Base-by-base conservation (phyloP, 2,888 invertebrate genomes). In the Acrobasis consociella region DNA sequence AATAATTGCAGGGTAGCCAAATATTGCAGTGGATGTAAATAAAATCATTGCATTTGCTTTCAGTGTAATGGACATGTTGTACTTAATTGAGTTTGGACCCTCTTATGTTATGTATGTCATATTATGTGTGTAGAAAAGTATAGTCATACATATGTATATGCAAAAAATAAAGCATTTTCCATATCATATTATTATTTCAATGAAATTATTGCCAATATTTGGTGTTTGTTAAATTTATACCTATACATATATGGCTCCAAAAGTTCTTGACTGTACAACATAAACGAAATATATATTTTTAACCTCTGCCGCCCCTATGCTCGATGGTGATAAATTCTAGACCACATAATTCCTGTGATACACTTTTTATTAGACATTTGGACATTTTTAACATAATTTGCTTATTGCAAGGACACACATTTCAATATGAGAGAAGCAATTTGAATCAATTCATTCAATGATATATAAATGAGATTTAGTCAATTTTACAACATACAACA, bases 21-120 rank as follows among this genome's bases (percentile, higher is more conserved):
- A 22, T 22, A 22, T 22, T 22, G 22, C 22, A 22, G 22, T 22
- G 22, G 22, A 22, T 22, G 46, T 46, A 46, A 11, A 42, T 42
- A 42, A 13, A 2, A 11, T 10, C 7, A 42, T 1, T 11, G 42
- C 42, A 42, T 10, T 46, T 46, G 13, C 11, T 46, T 50, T 9
- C 16, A 50, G 17, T n/a, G 13, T 52, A 52, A 31, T 52, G 52
- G 52, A 52, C 52, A 52, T 31, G n/a, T 31, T 52, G 52, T 52
- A 52, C 52, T 61, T 61, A 60, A 42, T 42, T 22, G 15, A 56
- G 10, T n/a, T 49, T 52, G 31, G 31, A n/a, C 8, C 49, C 31
- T 49, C 31, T 31, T 31, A 31, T 7, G 31, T 31, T 58, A 46
- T 22, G 31, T 9, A 22, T 22, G 22, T 22, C 22, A 22, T 22